phyloP scores from a whole-genome alignment of 2,113 vertebrate species.

The Cynopterus brachyotis region DNA sequence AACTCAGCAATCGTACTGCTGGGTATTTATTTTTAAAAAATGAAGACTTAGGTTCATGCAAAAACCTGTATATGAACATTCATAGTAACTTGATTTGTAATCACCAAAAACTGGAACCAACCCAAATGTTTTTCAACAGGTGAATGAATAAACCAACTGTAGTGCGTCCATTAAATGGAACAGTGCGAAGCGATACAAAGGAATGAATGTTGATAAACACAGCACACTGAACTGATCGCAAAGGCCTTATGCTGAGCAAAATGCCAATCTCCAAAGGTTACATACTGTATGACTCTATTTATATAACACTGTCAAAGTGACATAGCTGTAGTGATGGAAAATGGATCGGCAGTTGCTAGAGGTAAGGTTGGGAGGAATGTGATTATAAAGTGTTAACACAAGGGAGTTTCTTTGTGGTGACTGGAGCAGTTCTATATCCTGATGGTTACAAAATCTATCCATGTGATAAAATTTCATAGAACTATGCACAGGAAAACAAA shows the following conservation, averaged over 20 bases:
- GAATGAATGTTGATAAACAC: not conserved
- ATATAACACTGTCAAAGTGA: not conserved
- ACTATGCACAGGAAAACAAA: conserved; percentile 35
- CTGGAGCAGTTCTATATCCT: not conserved
- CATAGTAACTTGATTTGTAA: not conserved
- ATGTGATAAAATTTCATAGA: conserved; percentile 1
- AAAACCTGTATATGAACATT: not conserved
- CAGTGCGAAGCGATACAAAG: not conserved
- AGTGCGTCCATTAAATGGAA: not conserved
- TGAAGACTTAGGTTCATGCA: not conserved
- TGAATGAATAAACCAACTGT: not conserved
- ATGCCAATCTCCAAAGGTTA: not conserved
- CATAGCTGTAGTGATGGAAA: not conserved
- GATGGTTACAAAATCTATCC: not conserved
- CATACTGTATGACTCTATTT: not conserved
- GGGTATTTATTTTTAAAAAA: not conserved
- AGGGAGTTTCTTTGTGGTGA: not conserved
- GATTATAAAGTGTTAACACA: not conserved
- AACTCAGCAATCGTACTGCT: not conserved
- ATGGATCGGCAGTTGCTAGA: rapidly evolving
- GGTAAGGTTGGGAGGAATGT: not conserved
- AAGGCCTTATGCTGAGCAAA: not conserved
- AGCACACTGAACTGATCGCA: not conserved
- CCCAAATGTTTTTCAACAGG: not conserved
- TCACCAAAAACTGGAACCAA: not conserved